These are phyloP conservation scores for Periparus ater DNA, from an alignment of 2,797 vertebrate species.

Conservation along the genomic window DNA sequence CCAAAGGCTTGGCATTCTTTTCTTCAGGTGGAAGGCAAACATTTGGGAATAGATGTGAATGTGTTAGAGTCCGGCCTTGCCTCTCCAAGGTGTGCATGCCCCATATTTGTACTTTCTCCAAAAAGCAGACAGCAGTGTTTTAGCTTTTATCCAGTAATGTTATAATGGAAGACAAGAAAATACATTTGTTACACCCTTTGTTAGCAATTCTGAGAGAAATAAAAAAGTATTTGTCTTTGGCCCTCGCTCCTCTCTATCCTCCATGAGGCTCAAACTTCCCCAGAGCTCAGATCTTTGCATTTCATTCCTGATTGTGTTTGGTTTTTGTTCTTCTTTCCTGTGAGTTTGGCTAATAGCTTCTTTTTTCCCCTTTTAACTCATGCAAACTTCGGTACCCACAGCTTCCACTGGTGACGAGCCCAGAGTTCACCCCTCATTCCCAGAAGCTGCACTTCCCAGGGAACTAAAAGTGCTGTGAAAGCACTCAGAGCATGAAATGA, in stretches of 20 bases:
- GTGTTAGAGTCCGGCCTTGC: neutral
- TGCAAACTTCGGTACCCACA: neutral
- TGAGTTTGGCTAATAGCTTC: neutral
- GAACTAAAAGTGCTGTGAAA: neutral
- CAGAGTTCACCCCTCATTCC: neutral
- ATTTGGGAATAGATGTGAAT: neutral
- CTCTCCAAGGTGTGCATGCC: accelerated
- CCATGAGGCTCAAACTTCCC: neutral
- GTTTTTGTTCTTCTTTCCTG: neutral
- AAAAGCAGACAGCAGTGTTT: neutral
- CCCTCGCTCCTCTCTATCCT: neutral
- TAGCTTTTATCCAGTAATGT: neutral
- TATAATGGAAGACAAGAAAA: neutral
- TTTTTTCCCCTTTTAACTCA: neutral
- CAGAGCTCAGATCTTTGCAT: neutral
- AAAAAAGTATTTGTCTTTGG: neutral
- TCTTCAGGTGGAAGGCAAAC: neutral
- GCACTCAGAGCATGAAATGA: neutral
- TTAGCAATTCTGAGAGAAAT: neutral
- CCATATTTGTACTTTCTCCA: neutral
- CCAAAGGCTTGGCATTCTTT: neutral
- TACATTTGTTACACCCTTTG: neutral
- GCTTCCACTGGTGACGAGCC: neutral
- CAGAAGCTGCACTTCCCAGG: neutral
- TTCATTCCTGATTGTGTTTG: neutral